Conservation (phyloP, 2,888 invertebrate genomes). For the Melangyna quadrimaculata region DNA sequence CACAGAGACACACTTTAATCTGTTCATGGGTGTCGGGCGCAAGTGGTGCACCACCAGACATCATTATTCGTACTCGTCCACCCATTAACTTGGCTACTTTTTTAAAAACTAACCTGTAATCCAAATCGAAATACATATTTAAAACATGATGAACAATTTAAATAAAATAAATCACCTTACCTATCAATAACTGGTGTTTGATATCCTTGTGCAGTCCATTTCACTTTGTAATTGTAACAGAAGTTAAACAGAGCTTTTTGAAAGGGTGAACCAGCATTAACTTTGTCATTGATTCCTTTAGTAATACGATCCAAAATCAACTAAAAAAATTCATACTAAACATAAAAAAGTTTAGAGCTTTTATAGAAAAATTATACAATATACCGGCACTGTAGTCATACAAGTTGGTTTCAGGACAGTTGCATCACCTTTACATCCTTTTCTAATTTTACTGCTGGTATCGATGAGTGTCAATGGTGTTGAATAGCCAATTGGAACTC, state of each 20-base stretch:
- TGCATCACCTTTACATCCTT: constrained; percentile 96
- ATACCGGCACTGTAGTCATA: constrained; percentile 97
- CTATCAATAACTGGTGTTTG: constrained; percentile 89
- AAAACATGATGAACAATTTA: not conserved
- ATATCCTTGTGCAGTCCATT: constrained; percentile 92
- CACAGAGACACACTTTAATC: constrained; percentile 94
- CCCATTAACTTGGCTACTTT: constrained; percentile 87
- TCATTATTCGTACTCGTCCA: constrained; percentile 92
- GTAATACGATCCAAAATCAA: constrained; percentile 98
- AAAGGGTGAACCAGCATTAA: constrained; percentile 90
- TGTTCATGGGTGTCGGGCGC: constrained; percentile 97
- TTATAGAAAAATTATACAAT: constrained; percentile 72
- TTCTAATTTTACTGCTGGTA: constrained; percentile 96
- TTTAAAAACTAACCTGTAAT: constrained; percentile 78
- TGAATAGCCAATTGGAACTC: constrained; percentile 97
- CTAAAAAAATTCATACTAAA: constrained; percentile 81
- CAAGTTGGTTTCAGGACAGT: constrained; percentile 94
- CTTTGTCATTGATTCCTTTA: constrained; percentile 97
- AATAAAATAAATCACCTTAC: constrained; percentile 77
- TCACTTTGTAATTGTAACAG: constrained; percentile 95
- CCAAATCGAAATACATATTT: not conserved
- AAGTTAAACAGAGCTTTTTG: constrained; percentile 94
- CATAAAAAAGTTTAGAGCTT: not conserved
- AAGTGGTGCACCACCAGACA: constrained; percentile 97
- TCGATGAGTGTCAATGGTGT: constrained; percentile 96